Evolutionary conservation across 1,140 invertebrate genomes (phyloP), one percentile per base, ranked within the genome.

Genomic region (Dendroctonus ponderosae): DNA sequence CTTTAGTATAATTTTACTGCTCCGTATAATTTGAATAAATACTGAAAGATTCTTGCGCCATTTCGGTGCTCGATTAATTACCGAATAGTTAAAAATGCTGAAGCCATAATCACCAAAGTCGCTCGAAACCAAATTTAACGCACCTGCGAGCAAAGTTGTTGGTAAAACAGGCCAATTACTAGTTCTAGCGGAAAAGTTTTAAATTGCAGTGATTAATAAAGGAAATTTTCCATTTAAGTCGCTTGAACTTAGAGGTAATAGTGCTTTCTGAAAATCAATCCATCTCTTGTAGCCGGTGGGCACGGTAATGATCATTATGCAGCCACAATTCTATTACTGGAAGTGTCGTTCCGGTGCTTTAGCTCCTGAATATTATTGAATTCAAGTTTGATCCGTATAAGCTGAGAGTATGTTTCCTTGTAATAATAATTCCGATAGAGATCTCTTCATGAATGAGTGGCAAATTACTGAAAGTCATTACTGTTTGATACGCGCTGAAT

Each of bases 261-360:
- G 9, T 26, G 46, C 15, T 52, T 26, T 26, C 38, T 11, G 50
- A 52, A 52, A 52, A 52, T 52, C 50, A 52, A 52, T 52, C 38
- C 50, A 52, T 52, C 50, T 52, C 50, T 52, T 52, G 50, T 52
- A 26, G 15, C 38, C 38, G 9, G 5, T n/a, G 50, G 50, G 12
- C 15, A 52, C n/a, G n/a, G n/a, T 52, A 52, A 52, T 11, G 50
- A 52, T 52, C 38, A 52, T 52, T 52, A 52, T 26, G 9, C 50
- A 52, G 37, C 50, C 50, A 26, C 50, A 52, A 52, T 12, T 52
- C 50, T 26, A 52, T 26, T 52, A 26, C 50, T 26, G 15, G 50
- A 9, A 52, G 37, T n/a, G 50, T 14, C 46, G 8, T 48, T 11
- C 14, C 14, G 3, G 26, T 26, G 26, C 26, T 26, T 1, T 26